Conservation (phyloP, 2,888 invertebrate genomes). For the Eurytoma californica region DNA sequence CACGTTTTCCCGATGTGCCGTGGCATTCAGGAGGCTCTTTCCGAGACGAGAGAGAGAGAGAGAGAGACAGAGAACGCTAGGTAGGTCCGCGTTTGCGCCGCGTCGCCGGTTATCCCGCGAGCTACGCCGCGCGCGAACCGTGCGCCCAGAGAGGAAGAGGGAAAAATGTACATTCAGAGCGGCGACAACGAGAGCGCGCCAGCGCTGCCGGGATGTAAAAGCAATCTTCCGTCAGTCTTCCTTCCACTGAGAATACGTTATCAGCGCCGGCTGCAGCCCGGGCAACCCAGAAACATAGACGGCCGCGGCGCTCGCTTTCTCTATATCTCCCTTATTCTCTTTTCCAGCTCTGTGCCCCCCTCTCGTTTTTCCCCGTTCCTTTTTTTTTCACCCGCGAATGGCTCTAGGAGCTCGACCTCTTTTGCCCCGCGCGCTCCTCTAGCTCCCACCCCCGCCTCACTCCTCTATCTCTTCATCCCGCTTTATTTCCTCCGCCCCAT, state of each 20-base stretch:
- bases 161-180: constrained; percentile 60
- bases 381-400: constrained; percentile 6
- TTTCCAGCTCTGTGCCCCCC: background rate
- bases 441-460: constrained; percentile 18
- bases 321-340: constrained; percentile 8
- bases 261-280: constrained; percentile 60
- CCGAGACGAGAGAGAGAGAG: constrained; percentile 52
- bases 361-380: background rate
- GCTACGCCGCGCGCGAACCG: constrained; percentile 46
- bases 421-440: constrained; percentile 16
- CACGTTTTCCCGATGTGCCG: constrained; percentile 57
- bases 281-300: background rate
- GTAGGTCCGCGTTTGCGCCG: constrained; percentile 54
- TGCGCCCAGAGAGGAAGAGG: constrained; percentile 32
- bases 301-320: constrained; percentile 5
- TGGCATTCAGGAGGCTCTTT: constrained; percentile 50
- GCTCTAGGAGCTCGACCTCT: constrained; percentile 36
- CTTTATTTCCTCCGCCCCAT: constrained; percentile 11
- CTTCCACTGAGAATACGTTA: constrained; percentile 69
- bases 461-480: background rate
- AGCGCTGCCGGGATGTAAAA: constrained; percentile 65
- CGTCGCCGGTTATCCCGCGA: constrained; percentile 53
- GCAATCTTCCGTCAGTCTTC: constrained; percentile 70
- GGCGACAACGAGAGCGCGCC: constrained; percentile 58
- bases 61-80: too few species aligned